Evolutionary conservation across 2,797 vertebrate species (phyloP), one percentile per base, ranked within the genome.

Genomic region (Microctenopoma lineatum): DNA sequence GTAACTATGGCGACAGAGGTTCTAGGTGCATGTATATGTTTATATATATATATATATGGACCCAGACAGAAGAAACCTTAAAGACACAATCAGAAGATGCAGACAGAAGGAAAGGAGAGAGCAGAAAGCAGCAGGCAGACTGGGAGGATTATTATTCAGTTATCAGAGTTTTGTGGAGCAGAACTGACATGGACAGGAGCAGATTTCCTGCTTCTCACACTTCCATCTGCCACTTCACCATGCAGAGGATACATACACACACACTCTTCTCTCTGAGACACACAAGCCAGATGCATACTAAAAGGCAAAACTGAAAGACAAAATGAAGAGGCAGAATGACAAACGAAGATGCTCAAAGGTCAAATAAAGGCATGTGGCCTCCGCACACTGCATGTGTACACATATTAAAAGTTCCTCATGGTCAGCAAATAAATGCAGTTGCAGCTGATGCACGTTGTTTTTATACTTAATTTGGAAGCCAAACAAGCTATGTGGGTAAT

Each of bases 171-270:
- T 91, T 70, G 85, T 90, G 87, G 89, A 92, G 92, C 91, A 93
- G 92, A 94, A 91, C 93, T 93, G 93, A 94, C 92, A 93, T 77
- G 84, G 90, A 93, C 93, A 93, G 92, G 88, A 93, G 91, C 91
- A 93, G 91, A 93, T 92, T 93, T 93, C 91, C 89, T 92, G 92
- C 91, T 92, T 93, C 92, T 93, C 90, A 90, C 89, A 88, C 90
- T 90, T 94, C 92, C 88, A 92, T 93, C 93, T 93, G 90, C 87
- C 91, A 93, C 90, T 91, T 91, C 83, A 61, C 89, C 90, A 87
- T 90, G 91, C 90, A 89, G 84, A 87, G 81, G 75, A 89, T 87
- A 74, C 73, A 68, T 69, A 73, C 71, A 70, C 71, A 70, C 69
- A 58, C 71, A 66, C 66, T 46, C 48, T 36, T 60, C 66, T 29